Evolutionary conservation across 92 coral and sea anemone species (phyloP).

Genomic region (Zoanthus sansibaricus): DNA sequence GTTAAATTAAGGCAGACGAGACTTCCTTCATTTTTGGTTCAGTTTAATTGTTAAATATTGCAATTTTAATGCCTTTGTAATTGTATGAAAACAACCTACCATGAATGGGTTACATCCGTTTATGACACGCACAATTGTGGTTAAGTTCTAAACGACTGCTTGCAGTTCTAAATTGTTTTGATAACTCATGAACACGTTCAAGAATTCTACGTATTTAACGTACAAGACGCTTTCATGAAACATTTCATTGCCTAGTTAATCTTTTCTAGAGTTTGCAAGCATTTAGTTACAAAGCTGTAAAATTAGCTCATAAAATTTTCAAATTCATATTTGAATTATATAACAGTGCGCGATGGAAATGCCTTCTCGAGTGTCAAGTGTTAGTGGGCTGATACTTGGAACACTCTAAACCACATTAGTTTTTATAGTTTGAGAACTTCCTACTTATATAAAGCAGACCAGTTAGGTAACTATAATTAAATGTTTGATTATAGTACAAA

Average conservation of each 20-base stretch:
- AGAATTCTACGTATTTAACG: neutral
- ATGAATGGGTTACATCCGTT: neutral
- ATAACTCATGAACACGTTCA: neutral
- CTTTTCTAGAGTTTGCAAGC: neutral
- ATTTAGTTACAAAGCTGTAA: neutral
- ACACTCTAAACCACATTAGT: no score
- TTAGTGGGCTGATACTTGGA: no score
- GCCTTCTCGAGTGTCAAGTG: no score
- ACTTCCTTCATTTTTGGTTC: no score
- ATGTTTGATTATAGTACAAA: no score
- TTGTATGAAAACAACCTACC: neutral
- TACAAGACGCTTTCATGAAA: neutral
- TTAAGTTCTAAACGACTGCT: neutral
- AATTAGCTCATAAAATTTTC: neutral
- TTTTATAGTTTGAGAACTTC: no score
- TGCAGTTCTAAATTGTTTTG: neutral
- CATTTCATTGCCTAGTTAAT: neutral
- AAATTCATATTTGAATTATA: no score
- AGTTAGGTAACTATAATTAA: no score
- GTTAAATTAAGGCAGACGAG: no score
- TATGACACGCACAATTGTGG: neutral
- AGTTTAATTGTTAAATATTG: no score
- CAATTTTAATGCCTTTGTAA: neutral
- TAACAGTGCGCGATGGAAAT: no score
- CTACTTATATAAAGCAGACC: no score